These are phyloP conservation scores for Semnornis frantzii DNA, from an alignment of 2,113 vertebrate species.

Conservation along the genomic window DNA sequence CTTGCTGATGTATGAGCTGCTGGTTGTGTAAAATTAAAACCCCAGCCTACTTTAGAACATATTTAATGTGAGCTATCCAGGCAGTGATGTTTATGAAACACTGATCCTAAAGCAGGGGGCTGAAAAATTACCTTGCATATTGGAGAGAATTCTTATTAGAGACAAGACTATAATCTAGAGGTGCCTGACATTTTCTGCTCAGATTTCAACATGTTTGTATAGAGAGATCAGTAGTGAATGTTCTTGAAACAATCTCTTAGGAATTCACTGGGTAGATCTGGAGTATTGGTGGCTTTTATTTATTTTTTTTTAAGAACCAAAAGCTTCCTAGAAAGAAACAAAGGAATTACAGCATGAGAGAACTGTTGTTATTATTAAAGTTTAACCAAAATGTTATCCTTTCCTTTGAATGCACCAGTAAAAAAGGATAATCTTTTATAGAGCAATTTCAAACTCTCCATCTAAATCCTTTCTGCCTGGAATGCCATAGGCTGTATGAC, in stretches of 20 bases:
- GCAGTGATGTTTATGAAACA: background rate
- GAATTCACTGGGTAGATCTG: background rate
- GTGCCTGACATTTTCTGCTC: background rate
- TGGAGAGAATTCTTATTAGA: background rate
- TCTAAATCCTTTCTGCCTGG: background rate
- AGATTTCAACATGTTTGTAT: background rate
- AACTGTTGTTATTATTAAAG: background rate
- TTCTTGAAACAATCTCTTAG: background rate
- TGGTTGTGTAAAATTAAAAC: background rate
- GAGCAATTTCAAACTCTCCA: background rate
- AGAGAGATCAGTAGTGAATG: background rate
- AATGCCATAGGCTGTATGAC: background rate
- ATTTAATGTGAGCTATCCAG: background rate
- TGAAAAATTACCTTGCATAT: background rate
- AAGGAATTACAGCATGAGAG: rapidly evolving
- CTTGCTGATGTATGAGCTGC: background rate
- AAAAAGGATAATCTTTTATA: background rate
- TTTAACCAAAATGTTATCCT: background rate
- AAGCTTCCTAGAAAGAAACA: background rate
- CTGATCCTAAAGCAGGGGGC: background rate
- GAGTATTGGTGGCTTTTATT: background rate
- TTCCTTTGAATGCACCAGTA: background rate
- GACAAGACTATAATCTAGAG: background rate
- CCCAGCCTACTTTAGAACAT: background rate
- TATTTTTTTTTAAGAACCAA: background rate